Evolutionary conservation across 2,113 vertebrate genomes (phyloP).

Genomic region (Psilopsiagon aurifrons): DNA sequence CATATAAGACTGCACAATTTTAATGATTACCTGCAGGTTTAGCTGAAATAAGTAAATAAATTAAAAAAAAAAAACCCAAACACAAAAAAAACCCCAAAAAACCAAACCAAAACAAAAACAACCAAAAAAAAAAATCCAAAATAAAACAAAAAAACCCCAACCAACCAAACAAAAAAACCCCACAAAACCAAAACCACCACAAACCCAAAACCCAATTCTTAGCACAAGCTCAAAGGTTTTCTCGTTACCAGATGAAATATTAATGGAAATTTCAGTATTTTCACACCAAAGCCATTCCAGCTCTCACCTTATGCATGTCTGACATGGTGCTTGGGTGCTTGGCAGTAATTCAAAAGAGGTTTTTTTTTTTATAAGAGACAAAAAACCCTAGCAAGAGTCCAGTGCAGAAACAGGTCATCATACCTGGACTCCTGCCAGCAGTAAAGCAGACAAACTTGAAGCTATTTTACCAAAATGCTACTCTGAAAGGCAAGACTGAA

Average conservation of each 20-base stretch:
- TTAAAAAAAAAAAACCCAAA: too few species aligned
- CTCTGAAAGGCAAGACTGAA: background rate
- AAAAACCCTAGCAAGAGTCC: background rate
- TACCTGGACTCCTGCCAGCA: background rate
- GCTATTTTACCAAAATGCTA: background rate
- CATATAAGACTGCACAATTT: background rate
- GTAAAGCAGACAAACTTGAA: background rate
- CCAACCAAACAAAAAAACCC: too few species aligned
- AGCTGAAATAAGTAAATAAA: background rate
- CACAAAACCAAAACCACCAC: background rate
- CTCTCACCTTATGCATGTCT: background rate
- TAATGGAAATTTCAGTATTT: background rate
- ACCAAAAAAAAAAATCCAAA: background rate
- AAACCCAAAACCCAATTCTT: background rate
- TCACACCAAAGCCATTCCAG: background rate
- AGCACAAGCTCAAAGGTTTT: background rate
- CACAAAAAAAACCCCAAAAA: too few species aligned
- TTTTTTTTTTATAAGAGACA: rapidly evolving
- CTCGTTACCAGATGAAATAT: background rate
- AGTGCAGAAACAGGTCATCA: background rate
- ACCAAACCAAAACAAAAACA: too few species aligned
- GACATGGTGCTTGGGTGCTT: background rate
- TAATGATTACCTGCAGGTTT: background rate
- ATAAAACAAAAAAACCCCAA: background rate
- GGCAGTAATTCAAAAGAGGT: background rate